Percentiles rank a stretch among this genome's conserved stretches.
These are phyloP conservation scores for Drosophila mettleri DNA, from an alignment of 2,888 invertebrate species.

Conservation along the genomic window DNA sequence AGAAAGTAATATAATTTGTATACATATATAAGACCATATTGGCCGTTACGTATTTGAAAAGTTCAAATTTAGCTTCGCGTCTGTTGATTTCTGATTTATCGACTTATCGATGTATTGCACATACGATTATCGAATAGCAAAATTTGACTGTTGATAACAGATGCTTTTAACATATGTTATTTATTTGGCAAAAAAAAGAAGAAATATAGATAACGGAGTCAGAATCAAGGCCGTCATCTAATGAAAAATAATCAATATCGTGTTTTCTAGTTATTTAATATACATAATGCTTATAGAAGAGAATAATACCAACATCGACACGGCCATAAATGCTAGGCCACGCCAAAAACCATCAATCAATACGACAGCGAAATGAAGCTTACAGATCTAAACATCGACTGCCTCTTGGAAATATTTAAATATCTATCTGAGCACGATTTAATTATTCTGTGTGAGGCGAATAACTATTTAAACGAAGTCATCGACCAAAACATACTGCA, in stretches of 20 bases:
- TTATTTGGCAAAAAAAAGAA: neutral
- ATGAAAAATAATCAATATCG: neutral
- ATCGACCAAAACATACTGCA: slow-evolving; percentile 85
- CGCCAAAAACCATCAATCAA: neutral
- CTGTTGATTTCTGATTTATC: neutral
- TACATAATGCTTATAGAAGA: slow-evolving; percentile 9
- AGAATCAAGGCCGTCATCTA: slow-evolving; percentile 1
- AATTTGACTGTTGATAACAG: slow-evolving; percentile 6
- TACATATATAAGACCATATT: neutral
- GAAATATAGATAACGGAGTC: slow-evolving; percentile 3
- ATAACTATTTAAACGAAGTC: slow-evolving; percentile 85
- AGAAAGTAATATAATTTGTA: neutral
- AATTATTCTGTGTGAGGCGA: slow-evolving; percentile 85
- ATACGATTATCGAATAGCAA: slow-evolving; percentile 12
- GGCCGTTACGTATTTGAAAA: slow-evolving; percentile 1
- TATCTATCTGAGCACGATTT: slow-evolving; percentile 86
- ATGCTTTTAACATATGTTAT: neutral
- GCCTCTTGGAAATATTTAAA: slow-evolving; percentile 86
- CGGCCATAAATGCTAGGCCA: slow-evolving; percentile 3
- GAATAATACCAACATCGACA: slow-evolving; percentile 2
- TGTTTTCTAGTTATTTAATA: slow-evolving; percentile 1
- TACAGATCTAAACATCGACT: slow-evolving; percentile 81
- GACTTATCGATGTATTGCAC: slow-evolving; percentile 16
- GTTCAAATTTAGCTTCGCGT: neutral
- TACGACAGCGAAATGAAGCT: slow-evolving; percentile 53